Evolutionary conservation across 92 coral and sea anemone genomes (phyloP), one percentile per base, ranked within the genome.

Genomic region (Porites divaricata): DNA sequence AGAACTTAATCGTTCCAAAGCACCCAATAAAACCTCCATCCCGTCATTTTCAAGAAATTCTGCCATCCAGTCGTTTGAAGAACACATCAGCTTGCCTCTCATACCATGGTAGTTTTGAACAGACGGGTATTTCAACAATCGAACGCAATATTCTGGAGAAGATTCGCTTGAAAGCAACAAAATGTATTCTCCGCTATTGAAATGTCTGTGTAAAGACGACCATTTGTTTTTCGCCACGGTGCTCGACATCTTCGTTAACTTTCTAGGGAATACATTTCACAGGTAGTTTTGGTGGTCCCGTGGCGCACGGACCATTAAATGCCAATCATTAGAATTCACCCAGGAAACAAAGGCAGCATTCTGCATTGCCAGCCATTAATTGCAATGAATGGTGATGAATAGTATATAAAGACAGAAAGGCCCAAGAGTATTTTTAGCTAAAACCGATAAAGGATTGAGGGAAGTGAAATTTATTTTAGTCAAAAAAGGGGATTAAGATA

Each of bases 1-100:
- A 51, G 89, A 77, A 21, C 95, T 75, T 57, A 95, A 74, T 8
- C 81, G 80, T 57, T 95, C 96, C 63, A 95, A 81, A 57, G 98
- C 88, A 59, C 76, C 90, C 23, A 95, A 83, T 51, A 95, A 86
- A 14, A 86, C 91, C 1, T 89, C 95, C 89, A 95, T 80, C 10
- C 98, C 98, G 67, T 92, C 94, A 62, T 70, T 92, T 13, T 86
- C 78, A 15, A 95, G 84, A 73, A 95, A 95, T 80, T 89, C 95
- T 9, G 68, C 79, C 73, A 90, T 80, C 98, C 98, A 95, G 56
- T 90, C 89, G 24, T 54, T 78, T 22, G 90, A 62, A 6, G 96
- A 87, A 72, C 86, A 81, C 64, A 89, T 80, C 49, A 95, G 75
- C 86, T 86, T 90, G 28, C 78, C 51, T 80, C 90, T 89, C 21